phyloP scores from a whole-genome alignment of 2,113 vertebrate genomes.

The Cephalopholis sonnerati region DNA sequence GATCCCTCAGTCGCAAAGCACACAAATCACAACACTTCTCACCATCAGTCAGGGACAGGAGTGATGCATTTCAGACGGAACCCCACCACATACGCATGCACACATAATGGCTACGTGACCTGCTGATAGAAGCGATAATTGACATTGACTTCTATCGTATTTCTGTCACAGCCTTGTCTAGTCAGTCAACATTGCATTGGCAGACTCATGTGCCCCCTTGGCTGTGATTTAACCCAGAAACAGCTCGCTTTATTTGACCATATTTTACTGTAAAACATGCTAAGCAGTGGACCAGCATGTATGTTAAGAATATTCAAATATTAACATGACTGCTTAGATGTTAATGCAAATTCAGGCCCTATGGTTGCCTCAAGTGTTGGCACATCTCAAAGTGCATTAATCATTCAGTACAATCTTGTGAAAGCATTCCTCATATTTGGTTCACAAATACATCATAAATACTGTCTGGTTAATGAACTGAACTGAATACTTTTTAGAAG shows the following conservation, averaged over 20 bases:
- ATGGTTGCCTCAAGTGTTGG: neutral
- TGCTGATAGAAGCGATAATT: slow-evolving; percentile 35
- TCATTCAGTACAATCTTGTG: slow-evolving; percentile 10
- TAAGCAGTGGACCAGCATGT: neutral
- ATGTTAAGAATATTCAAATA: slow-evolving; percentile 14
- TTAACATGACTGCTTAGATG: slow-evolving; percentile 9
- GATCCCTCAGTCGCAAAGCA: slow-evolving; percentile 40
- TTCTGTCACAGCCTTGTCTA: slow-evolving; percentile 19
- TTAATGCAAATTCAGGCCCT: neutral
- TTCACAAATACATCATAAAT: neutral
- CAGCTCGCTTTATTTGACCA: neutral
- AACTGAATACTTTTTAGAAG: slow-evolving; percentile 2
- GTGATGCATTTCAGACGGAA: slow-evolving; percentile 13
- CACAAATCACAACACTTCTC: slow-evolving; percentile 44
- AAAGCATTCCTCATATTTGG: neutral
- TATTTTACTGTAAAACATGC: slow-evolving; percentile 12
- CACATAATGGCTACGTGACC: neutral
- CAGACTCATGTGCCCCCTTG: neutral
- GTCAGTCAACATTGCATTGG: slow-evolving; percentile 51
- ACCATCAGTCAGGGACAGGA: slow-evolving; percentile 10
- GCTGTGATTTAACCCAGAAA: neutral
- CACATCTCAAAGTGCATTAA: neutral
- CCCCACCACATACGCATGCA: neutral
- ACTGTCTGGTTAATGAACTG: neutral
- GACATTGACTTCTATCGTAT: slow-evolving; percentile 35